Conservation (phyloP, 2,888 invertebrate species). For the Drosophila meridiana region DNA sequence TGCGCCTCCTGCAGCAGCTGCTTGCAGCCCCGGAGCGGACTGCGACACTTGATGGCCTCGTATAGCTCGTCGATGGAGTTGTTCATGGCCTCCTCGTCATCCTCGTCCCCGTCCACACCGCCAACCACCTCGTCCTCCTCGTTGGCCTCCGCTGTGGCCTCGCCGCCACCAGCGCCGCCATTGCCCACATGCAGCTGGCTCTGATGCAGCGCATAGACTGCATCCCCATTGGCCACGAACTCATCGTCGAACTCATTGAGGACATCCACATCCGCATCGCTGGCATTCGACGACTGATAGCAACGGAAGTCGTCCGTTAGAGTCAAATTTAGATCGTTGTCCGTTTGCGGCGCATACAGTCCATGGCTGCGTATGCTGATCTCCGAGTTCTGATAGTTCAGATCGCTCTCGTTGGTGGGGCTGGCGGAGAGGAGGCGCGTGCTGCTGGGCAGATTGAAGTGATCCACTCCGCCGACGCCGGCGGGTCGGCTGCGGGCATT, state of each 20-base stretch:
- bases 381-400: constrained; percentile 89
- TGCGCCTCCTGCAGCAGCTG: constrained; percentile 19
- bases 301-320: constrained; percentile 85
- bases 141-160: constrained; percentile 56
- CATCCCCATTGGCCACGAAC: constrained; percentile 48
- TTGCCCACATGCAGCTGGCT: constrained; percentile 23
- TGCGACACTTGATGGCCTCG: constrained; percentile 87
- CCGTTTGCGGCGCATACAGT: constrained; percentile 87
- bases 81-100: constrained; percentile 74
- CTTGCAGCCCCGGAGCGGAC: constrained; percentile 54
- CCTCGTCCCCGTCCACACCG: constrained; percentile 47
- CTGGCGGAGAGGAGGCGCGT: constrained; percentile 76
- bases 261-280: constrained; percentile 82
- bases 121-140: constrained; percentile 53
- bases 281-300: constrained; percentile 85
- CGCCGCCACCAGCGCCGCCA: constrained; percentile 61
- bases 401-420: constrained; percentile 87
- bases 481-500: constrained; percentile 11
- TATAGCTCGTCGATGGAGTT: constrained; percentile 88
- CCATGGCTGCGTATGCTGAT: constrained; percentile 89
- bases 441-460: constrained; percentile 37
- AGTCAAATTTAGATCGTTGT: constrained; percentile 86
- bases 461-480: constrained; percentile 17
- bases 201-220: constrained; percentile 19
- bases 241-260: constrained; percentile 84